Percentiles rank a stretch among this genome's conserved stretches.
Conservation (phyloP, 30 jellyfish, hydroid and myxozoan species). For the Chironex yamaguchii region DNA sequence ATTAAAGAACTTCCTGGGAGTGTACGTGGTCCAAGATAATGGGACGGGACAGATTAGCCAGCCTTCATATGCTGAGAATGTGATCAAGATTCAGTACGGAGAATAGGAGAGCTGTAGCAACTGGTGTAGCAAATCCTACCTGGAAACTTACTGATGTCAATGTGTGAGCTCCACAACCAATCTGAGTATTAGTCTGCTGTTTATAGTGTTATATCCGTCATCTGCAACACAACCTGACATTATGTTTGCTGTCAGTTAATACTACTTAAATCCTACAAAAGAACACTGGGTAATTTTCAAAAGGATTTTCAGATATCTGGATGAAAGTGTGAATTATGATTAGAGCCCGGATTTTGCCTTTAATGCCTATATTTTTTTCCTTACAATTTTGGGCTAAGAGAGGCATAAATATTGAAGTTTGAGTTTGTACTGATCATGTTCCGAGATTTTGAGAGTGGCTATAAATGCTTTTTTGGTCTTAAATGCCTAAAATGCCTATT, state of each 20-base stretch:
- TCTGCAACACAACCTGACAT: no score
- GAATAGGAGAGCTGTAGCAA: constrained; percentile 23
- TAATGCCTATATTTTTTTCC: no score
- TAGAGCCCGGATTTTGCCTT: no score
- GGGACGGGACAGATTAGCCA: constrained; percentile 28
- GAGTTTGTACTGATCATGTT: no score
- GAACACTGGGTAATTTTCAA: constrained; percentile 73
- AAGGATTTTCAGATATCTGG: constrained; percentile 60
- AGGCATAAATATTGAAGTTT: no score
- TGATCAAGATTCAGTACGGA: constrained; percentile 47
- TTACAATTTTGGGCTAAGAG: no score
- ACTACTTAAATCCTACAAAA: constrained; percentile 22
- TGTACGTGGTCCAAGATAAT: constrained; percentile 5
- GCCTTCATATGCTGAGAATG: neutral
- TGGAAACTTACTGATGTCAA: constrained; percentile 15
- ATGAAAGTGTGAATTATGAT: constrained; percentile 35
- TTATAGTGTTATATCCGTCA: constrained; percentile 29
- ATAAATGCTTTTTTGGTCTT: no score
- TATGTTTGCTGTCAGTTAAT: constrained; percentile 51
- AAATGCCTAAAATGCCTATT: no score
- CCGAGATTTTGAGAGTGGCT: no score
- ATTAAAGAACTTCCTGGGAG: constrained; percentile 56
- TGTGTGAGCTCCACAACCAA: neutral
- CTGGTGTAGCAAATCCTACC: constrained; percentile 33
- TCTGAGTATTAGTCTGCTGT: constrained; percentile 58